phyloP scores from a whole-genome alignment of 1,140 invertebrate species.

The Scaptodrosophila lebanonensis region DNA sequence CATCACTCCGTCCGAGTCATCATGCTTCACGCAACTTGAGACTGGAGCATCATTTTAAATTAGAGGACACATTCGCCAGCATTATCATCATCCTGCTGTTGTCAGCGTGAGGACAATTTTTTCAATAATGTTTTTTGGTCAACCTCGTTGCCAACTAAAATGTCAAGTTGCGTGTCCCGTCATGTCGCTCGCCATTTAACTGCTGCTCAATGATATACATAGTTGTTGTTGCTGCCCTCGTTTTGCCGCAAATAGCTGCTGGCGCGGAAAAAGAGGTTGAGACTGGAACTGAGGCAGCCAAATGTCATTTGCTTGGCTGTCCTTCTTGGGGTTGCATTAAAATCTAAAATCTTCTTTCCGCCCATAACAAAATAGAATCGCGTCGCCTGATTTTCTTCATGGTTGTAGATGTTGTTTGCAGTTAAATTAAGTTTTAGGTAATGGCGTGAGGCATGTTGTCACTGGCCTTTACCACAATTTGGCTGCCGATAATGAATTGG shows the following conservation, averaged over 20 bases:
- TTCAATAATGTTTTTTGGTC: constrained; percentile 35
- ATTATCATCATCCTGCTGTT: constrained; percentile 2
- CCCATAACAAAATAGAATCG: constrained; percentile 21
- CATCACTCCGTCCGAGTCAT: no score
- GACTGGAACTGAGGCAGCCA: constrained; percentile 38
- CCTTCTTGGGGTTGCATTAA: constrained; percentile 39
- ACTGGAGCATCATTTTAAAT: constrained; percentile 68
- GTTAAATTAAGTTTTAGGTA: constrained; percentile 16
- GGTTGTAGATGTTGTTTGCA: background rate
- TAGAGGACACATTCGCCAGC: constrained; percentile 12
- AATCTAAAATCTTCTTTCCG: constrained; percentile 29
- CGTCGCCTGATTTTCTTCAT: constrained; percentile 2
- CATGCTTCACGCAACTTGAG: constrained; percentile 49
- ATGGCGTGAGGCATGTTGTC: constrained; percentile 35
- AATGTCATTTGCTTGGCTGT: constrained; percentile 45
- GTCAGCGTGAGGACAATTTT: constrained; percentile 20
- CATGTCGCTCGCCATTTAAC: background rate
- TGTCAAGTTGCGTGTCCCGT: no score
- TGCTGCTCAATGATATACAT: constrained; percentile 22
- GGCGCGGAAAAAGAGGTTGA: no score
- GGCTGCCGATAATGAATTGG: constrained; percentile 22
- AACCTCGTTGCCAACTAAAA: constrained; percentile 5
- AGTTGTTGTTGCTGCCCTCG: constrained; percentile 48
- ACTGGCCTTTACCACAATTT: background rate
- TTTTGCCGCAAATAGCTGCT: constrained; percentile 34